Evolutionary conservation across 2,888 invertebrate genomes (phyloP), one percentile per base, ranked within the genome.

Genomic region (Drosophila neotestacea): DNA sequence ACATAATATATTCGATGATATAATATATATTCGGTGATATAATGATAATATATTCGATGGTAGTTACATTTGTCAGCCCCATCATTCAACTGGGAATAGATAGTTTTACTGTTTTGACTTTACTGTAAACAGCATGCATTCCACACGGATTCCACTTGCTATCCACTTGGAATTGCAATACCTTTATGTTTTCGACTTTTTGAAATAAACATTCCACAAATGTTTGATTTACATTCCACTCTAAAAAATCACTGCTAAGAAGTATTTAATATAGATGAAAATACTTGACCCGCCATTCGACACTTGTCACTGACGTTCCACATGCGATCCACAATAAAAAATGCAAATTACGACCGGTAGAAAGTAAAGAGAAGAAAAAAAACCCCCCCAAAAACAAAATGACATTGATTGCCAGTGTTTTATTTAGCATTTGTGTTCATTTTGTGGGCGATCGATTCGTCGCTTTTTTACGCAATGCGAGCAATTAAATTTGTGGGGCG

Each of bases 341-440:
- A 55, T 44, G 47, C 36, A 30, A 55, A 55, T 66, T 54, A 27
- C 46, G 28, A 41, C 1, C 22, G 34, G 30, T 42, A 36, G n/a
- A 13, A 41, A 34, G 34, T n/a, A 22, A 10, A 11, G 34, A 27
- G 16, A 34, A n/a, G 6, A 22, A 22, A 22, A 22, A 22, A 1
- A 22, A 22, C 22, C 3, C 22, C 22, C 22, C 16, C 16, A 41
- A 42, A 30, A 36, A 22, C 13, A 34, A 36, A 28, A 13, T 28
- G 73, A 81, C 73, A 77, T 71, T 81, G 81, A 86, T 84, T 86
- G 84, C 54, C 39, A 10, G 46, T 54, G 34, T 50, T 56, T 76
- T 66, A 58, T 66, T 66, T 48, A 52, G 41, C 55, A 52, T 58
- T 58, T 44, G 36, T 13, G 42, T 58, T 22, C 34, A 32, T 46